phyloP scores from a whole-genome alignment of 1,140 invertebrate species.

The Drosophila carrolli region DNA sequence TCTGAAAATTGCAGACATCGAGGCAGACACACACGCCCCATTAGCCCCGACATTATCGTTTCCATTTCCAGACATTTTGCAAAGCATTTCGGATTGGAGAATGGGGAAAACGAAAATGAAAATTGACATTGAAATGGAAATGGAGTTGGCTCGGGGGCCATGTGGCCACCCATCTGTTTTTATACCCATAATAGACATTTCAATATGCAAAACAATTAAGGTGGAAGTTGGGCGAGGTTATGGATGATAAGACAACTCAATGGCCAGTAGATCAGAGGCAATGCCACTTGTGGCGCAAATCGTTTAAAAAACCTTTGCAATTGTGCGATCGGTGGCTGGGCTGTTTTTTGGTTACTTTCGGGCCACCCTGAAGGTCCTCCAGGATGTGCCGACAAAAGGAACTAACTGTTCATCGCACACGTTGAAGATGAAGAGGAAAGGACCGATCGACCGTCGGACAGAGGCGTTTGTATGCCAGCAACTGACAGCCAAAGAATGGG shows the following conservation, averaged over 20 bases:
- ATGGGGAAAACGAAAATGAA: constrained; percentile 63
- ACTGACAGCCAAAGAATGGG: constrained; percentile 77
- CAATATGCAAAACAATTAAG: constrained; percentile 52
- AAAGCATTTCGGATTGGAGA: constrained; percentile 30
- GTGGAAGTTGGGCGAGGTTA: constrained; percentile 52
- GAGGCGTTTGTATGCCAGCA: constrained; percentile 64
- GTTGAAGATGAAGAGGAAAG: constrained; percentile 68
- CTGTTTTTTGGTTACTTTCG: constrained; percentile 3
- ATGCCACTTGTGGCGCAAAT: constrained; percentile 73
- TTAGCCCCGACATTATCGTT: constrained; percentile 55
- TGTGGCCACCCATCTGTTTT: constrained; percentile 50
- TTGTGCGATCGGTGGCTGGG: constrained; percentile 37
- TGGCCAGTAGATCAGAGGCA: constrained; percentile 22
- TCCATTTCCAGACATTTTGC: constrained; percentile 48
- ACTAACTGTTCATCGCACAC: constrained; percentile 80
- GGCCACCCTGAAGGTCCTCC: constrained; percentile 65
- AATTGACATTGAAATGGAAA: constrained; percentile 75
- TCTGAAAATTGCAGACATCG: constrained; percentile 62
- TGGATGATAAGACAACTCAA: constrained; percentile 60
- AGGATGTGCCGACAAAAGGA: constrained; percentile 80
- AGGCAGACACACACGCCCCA: constrained; percentile 57
- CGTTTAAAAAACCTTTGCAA: constrained; percentile 70
- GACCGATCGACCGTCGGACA: constrained; percentile 49
- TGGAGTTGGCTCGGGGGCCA: constrained; percentile 46
- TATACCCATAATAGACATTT: constrained; percentile 17